Percentiles rank a stretch among this genome's conserved stretches.
Conservation (phyloP, 2,888 invertebrate species). For the Lamellibrachia columna region DNA sequence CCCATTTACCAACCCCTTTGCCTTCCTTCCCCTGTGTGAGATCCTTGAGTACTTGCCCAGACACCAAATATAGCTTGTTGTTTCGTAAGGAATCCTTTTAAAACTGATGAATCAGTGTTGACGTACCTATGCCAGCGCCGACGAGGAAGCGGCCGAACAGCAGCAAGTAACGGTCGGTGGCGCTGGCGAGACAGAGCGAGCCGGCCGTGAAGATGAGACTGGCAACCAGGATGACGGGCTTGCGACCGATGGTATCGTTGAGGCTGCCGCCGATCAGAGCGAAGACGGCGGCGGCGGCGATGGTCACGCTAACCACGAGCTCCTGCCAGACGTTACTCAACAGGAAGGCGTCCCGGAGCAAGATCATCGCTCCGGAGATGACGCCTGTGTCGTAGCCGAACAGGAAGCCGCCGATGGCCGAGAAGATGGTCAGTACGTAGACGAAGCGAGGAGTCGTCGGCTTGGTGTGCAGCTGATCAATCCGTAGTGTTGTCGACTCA, state of each 20-base stretch:
- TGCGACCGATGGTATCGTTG: conserved; percentile 68
- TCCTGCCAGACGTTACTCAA: conserved; percentile 27
- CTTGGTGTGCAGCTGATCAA: conserved; percentile 19
- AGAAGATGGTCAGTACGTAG: conserved; percentile 54
- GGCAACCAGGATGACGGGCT: conserved; percentile 57
- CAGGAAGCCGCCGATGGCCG: conserved; percentile 68
- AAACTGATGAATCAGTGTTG: neutral
- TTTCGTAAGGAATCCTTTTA: neutral
- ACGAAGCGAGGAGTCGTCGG: conserved; percentile 36
- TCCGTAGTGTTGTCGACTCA: conserved; percentile 19
- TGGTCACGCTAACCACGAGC: conserved; percentile 20
- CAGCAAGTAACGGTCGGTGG: conserved; percentile 23
- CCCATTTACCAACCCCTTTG: no score
- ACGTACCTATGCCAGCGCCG: conserved; percentile 42
- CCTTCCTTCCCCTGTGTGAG: no score
- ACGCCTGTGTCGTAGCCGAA: conserved; percentile 73
- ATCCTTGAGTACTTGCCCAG: no score
- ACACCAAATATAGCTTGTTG: no score
- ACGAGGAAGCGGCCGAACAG: conserved; percentile 28
- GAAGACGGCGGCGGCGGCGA: conserved; percentile 59
- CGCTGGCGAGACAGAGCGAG: conserved; percentile 25
- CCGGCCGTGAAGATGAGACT: conserved; percentile 25
- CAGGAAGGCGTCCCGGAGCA: conserved; percentile 49
- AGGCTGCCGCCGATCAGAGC: conserved; percentile 59
- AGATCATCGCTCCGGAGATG: conserved; percentile 68